Percentiles rank a stretch among this genome's conserved stretches.
Evolutionary conservation across 2,797 vertebrate genomes (phyloP).

Genomic region (Takifugu ocellatus): DNA sequence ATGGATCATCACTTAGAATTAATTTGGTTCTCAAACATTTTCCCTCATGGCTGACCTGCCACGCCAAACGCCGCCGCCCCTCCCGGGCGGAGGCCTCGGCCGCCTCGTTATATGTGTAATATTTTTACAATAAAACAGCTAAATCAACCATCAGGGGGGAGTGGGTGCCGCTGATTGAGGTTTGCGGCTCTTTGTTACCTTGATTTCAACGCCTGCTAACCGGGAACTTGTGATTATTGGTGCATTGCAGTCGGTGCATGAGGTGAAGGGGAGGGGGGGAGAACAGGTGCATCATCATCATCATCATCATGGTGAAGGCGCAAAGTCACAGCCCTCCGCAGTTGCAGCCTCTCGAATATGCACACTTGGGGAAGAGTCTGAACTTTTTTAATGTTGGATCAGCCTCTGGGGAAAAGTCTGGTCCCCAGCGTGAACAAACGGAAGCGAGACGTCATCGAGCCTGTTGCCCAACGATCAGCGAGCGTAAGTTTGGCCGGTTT

Average conservation of each 20-base stretch:
- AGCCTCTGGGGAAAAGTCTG: no score
- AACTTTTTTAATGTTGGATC: no score
- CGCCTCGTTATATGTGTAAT: background rate
- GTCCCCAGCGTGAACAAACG: no score
- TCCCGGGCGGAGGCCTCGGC: constrained; percentile 37
- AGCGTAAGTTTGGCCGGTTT: no score
- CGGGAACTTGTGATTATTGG: constrained; percentile 51
- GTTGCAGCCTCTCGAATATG: constrained; percentile 1
- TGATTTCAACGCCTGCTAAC: background rate
- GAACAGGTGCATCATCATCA: constrained; percentile 16
- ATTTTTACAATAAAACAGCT: no score
- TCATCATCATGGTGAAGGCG: constrained; percentile 22
- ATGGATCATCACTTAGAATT: background rate
- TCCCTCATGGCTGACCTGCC: constrained; percentile 24
- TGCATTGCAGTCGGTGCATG: constrained; percentile 77
- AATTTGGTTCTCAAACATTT: background rate
- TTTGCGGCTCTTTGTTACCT: no score
- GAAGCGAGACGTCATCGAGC: no score
- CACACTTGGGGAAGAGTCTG: background rate
- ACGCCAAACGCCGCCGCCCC: constrained; percentile 12
- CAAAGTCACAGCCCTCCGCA: constrained; percentile 46
- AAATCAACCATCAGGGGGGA: no score
- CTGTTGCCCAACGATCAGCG: no score
- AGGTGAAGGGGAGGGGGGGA: constrained; percentile 28
- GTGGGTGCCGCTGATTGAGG: no score